Base-by-base conservation (phyloP, 2,113 vertebrate species). In the Cisticola juncidis region DNA sequence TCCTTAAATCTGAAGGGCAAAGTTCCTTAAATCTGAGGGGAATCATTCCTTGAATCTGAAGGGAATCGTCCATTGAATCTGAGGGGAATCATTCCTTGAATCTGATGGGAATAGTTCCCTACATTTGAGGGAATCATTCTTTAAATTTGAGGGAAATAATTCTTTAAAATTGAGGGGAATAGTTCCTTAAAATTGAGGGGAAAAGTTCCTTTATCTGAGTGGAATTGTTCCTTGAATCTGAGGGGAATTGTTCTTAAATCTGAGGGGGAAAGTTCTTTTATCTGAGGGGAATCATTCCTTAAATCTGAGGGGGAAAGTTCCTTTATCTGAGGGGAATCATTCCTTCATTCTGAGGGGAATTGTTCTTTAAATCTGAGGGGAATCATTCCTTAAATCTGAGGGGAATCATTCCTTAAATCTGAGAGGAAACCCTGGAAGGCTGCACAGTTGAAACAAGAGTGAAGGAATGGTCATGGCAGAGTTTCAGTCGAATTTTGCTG, bases 51-150 rank as follows among this genome's bases (percentile, higher is more conserved):
- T 86, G 50, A 81, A 68, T 71, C 5, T 5, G 48, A 85, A 71
- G 38, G 11, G 17, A 40, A 29, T n/a, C n/a, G n/a, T n/a, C n/a
- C n/a, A n/a, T n/a, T n/a, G n/a, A n/a, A 38, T 53, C 4, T 10
- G n/a, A 24, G 6, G 2, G 44, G 19, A 44, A 35, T 13, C 0
- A 0, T 40, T 51, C 36, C 3, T 78, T 22, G 2, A 26, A 28
- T 51, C 4, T 28, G 29, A 28, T 8, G 6, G 47, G 10, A 23
- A 28, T 35, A 0, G 0, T 76, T 48, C 26, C 6, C 19, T 40
- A 3, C 25, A 29, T 35, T 3, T 24, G 21, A 31, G 6, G 6
- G 9, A 54, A 24, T 9, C 0, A 0, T 29, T 53, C 9, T 1
- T 53, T 24, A 2, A 45, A 36, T 54, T 1, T 19, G 9, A 29